A percentile compares a stretch with the other conserved stretches of the same genome.
Conservation (phyloP, 2,113 vertebrate species). For the Canis aureus region DNA sequence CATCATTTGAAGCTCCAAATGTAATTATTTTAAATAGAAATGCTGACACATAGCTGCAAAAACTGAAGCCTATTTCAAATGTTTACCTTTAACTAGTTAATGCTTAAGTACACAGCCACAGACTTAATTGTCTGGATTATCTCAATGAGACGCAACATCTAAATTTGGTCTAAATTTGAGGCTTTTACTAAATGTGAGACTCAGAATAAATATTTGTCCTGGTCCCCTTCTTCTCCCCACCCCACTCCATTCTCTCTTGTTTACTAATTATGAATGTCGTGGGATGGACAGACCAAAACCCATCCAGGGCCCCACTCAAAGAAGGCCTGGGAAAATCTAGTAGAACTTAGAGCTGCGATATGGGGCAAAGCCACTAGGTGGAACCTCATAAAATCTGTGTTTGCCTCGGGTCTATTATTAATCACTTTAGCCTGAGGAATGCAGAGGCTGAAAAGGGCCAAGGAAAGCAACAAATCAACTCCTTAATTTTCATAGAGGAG, state of each 20-base stretch:
- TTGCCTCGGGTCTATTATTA: not conserved
- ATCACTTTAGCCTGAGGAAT: not conserved
- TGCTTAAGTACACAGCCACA: not conserved
- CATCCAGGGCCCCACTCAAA: not conserved
- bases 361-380: constrained; percentile 52
- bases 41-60: not conserved
- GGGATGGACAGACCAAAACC: not conserved
- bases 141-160: not conserved
- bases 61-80: not conserved
- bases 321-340: not conserved
- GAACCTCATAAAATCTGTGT: constrained; percentile 9
- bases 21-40: constrained; percentile 14
- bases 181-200: not conserved
- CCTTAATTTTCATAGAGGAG: not conserved
- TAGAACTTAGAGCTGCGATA: constrained; percentile 28
- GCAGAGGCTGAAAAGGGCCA: not conserved
- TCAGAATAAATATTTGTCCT: not conserved
- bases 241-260: not conserved
- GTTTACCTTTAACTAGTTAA: not conserved
- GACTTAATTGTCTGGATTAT: not conserved
- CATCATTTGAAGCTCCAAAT: not conserved
- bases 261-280: not conserved
- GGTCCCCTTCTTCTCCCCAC: not conserved
- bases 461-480: not conserved
- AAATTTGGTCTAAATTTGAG: constrained; percentile 16